Percentiles rank a stretch among this genome's conserved stretches.
These are phyloP conservation scores for Acomys russatus DNA, from an alignment of 2,797 vertebrate species.

Conservation along the genomic window DNA sequence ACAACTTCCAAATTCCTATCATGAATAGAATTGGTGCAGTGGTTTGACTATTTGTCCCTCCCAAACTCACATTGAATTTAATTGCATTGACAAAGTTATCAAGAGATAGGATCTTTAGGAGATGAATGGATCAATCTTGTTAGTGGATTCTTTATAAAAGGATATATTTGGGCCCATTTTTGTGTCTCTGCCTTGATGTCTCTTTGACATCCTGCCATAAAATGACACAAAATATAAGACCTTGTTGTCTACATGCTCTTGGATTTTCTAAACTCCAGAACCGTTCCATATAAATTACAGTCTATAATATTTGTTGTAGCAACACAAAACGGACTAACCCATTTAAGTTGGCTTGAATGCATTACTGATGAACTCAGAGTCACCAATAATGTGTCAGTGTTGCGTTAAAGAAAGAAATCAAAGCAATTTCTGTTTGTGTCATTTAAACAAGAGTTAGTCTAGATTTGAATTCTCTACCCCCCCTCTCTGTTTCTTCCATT, in stretches of 20 bases:
- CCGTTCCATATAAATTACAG: background rate
- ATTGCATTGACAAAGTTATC: background rate
- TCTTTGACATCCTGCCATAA: background rate
- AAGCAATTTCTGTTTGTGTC: background rate
- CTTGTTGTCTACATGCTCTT: background rate
- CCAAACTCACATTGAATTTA: constrained; percentile 2
- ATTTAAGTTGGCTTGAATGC: background rate
- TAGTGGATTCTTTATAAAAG: background rate
- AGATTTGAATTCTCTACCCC: background rate
- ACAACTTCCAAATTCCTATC: background rate
- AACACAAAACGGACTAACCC: background rate
- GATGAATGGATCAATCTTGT: background rate
- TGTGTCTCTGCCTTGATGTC: background rate
- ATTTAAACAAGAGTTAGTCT: background rate
- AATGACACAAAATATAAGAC: background rate
- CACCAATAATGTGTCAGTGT: background rate
- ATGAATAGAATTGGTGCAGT: background rate
- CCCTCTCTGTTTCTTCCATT: background rate
- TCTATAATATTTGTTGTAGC: background rate
- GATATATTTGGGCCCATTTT: background rate
- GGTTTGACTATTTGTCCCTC: background rate
- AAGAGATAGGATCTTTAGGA: background rate
- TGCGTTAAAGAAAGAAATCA: background rate
- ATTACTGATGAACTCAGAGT: background rate
- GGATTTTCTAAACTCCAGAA: background rate